Evolutionary conservation across 2,797 vertebrate species (phyloP), one percentile per base, ranked within the genome.

Genomic region (Caiman crocodilus): DNA sequence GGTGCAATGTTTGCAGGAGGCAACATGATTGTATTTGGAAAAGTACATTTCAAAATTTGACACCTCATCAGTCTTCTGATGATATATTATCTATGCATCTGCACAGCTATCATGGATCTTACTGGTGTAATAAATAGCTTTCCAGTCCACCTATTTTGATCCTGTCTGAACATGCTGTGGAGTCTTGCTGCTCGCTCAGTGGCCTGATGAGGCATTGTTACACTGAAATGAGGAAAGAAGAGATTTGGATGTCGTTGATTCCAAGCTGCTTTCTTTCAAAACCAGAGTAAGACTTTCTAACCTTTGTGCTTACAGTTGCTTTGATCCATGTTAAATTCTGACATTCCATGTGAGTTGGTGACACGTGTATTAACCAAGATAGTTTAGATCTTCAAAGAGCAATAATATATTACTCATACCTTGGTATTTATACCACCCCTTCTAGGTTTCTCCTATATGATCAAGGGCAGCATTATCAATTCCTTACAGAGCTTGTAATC

Each of bases 401-500:
- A 78, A n/a, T 55, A 25, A 30, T 16, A 81, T 15, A 13, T 83
- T 65, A 83, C 14, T 17, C 50, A 6, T 16, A 35, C 11, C 28
- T 59, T 11, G 30, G 57, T 56, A 23, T 12, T 21, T 57, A 76
- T 60, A 69, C 80, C 87, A 65, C 32, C 82, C 65, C 87, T 74
- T 61, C 60, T 65, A 35, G n/a, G 84, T 30, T 60, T 78, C 60
- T 89, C 92, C 74, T 65, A 89, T 87, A 90, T 94, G 74, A 96
- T 94, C 93, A 93, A 86, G 85, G 81, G 76, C 58, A 81, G 69
- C 55, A 26, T 84, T 95, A 93, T 59, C 25, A 64, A 87, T 80
- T 76, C 65, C 77, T 55, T 78, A 64, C 71, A 58, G 84, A 77
- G 91, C 89, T 79, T 84, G 50, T 63, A 85, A 94, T 88, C 91